Percentiles rank a stretch among this genome's conserved stretches.
Evolutionary conservation across 2,888 invertebrate genomes (phyloP).

Genomic region (Theretra japonica): DNA sequence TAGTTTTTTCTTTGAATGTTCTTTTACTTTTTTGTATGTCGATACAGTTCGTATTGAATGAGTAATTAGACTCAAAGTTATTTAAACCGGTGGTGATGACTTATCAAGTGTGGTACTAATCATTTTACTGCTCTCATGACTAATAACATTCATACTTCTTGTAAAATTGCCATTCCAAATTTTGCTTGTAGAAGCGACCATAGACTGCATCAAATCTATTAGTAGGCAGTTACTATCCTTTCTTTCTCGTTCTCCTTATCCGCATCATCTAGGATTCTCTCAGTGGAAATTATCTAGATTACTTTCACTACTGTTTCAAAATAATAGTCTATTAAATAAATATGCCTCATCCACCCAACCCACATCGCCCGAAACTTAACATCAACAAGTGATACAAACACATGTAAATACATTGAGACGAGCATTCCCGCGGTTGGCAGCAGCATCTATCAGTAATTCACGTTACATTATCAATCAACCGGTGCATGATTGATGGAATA

Average conservation of each 20-base stretch:
- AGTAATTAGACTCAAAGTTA: no score
- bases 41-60: background rate
- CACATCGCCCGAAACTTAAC: constrained; percentile 57
- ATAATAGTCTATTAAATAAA: background rate
- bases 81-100: no score
- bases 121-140: no score
- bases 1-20: background rate
- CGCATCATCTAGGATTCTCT: no score
- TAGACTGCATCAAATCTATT: no score
- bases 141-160: no score
- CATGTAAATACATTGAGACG: constrained; percentile 83
- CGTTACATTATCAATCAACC: constrained; percentile 82
- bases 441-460: constrained; percentile 83
- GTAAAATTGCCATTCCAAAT: no score
- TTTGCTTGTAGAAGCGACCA: no score
- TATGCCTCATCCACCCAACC: background rate
- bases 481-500: constrained; percentile 80
- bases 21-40: background rate
- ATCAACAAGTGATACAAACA: constrained; percentile 82
- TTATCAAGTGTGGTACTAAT: no score
- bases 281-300: no score
- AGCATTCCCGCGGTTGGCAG: constrained; percentile 74
- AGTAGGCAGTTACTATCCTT: no score
- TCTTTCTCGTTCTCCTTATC: no score
- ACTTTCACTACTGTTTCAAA: background rate